A percentile compares a stretch with the other conserved stretches of the same genome.
Evolutionary conservation across 2,888 invertebrate species (phyloP).

Genomic region (Cheiracanthium punctorium): DNA sequence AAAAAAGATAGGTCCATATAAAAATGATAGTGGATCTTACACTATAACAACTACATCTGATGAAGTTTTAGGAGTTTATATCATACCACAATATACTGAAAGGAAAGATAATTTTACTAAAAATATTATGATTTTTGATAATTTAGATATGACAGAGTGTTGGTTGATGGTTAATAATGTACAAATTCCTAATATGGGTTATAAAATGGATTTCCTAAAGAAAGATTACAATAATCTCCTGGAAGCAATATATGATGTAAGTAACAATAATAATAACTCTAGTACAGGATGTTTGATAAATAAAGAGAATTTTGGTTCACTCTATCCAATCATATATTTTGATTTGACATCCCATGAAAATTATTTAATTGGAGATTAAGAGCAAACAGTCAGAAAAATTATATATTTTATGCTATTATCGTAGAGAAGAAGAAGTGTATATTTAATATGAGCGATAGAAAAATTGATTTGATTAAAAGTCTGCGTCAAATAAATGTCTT

Average conservation of each 20-base stretch:
- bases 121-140: constrained; percentile 26
- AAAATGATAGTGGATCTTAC: background rate
- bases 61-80: constrained; percentile 12
- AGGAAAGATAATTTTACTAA: constrained; percentile 7
- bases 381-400: background rate
- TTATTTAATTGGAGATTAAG: constrained; percentile 7
- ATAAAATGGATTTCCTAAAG: background rate
- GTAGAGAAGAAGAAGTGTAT: constrained; percentile 6
- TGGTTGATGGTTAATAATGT: constrained; percentile 17
- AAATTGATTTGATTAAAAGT: too few relatives aligned
- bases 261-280: background rate
- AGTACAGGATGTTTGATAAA: background rate
- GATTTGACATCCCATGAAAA: background rate
- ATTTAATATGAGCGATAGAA: background rate
- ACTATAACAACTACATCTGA: constrained; percentile 3
- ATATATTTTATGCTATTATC: constrained; percentile 11
- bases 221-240: constrained; percentile 1
- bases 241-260: background rate
- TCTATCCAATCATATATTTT: constrained; percentile 2
- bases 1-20: background rate
- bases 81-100: constrained; percentile 7
- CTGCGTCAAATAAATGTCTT: too few relatives aligned
- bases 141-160: constrained; percentile 26
- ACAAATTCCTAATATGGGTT: background rate
- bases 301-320: background rate